Percentiles rank a stretch among this genome's conserved stretches.
Conservation (phyloP, 1,140 invertebrate genomes). For the Megalonaias nervosa region DNA sequence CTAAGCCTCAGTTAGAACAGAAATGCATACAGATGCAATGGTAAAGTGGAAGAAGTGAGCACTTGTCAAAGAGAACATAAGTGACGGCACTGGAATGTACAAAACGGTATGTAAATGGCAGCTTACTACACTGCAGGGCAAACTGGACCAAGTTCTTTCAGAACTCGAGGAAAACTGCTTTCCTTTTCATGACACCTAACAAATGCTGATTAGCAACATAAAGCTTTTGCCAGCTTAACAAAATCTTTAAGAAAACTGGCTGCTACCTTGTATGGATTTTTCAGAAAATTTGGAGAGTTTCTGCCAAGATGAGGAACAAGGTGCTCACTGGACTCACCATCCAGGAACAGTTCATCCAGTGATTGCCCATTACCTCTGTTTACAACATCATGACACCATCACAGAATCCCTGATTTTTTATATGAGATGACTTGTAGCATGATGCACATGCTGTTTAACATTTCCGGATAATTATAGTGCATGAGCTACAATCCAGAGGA, state of each 20-base stretch:
- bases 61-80: too few species aligned
- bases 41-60: too few species aligned
- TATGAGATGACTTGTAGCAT: constrained; percentile 29
- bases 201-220: constrained; percentile 25
- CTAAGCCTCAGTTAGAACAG: too few species aligned
- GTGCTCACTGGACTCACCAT: too few species aligned
- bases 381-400: constrained; percentile 6
- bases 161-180: too few species aligned
- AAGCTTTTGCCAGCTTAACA: background rate
- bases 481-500: background rate
- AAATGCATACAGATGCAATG: too few species aligned
- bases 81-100: too few species aligned
- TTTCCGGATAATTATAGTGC: constrained; percentile 9
- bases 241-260: constrained; percentile 4
- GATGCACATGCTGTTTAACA: constrained; percentile 26
- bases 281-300: constrained; percentile 23
- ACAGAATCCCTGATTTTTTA: constrained; percentile 19
- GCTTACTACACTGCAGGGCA: too few species aligned
- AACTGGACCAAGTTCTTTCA: too few species aligned
- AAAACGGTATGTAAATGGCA: too few species aligned
- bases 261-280: constrained; percentile 20
- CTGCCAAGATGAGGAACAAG: constrained; percentile 14
- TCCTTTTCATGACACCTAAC: constrained; percentile 1
- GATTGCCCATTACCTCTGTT: too few species aligned
- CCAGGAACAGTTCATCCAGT: too few species aligned